Evolutionary conservation across 2,888 invertebrate species (phyloP), one percentile per base, ranked within the genome.

Genomic region (Nowickia ferox): DNA sequence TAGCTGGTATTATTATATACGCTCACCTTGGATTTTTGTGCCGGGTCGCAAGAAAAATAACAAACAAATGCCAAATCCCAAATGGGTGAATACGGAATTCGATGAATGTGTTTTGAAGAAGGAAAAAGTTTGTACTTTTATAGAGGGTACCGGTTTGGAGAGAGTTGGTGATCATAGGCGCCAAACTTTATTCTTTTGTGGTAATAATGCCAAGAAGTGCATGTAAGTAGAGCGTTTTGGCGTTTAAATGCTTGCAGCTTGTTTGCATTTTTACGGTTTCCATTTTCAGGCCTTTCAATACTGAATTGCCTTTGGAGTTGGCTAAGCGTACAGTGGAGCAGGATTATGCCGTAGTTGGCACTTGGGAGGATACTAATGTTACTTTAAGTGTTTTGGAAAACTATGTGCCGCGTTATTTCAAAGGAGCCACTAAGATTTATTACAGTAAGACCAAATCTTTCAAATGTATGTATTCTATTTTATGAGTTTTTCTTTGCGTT

Each of bases 1-100:
- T 90, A 97, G 97, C 9, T 97, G 97, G 97, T 97, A 97, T 92
- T 97, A 97, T 93, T 97, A 97, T 92, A 96, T 97, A 30, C 93
- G 97, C 68, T 97, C 97, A 0, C 97, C 97, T 0, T 97, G 97
- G 97, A 96, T 97, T 92, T 97, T 97, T 92, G 97, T 97, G 38
- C 97, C 97, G 3, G 89, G 97, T 92, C 94, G 97, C 89, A 97
- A 97, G 90, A 95, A 96, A 87, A 77, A 3, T 4, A 91, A 92
- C 63, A 88, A 86, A 11, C 22, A 89, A 87, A 92, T 97, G 88
- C 97, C 97, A 0, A 96, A 97, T 92, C 96, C 97, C 0, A 94
- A 95, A 74, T 97, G 97, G 97, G 93, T 97, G 13, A 97, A 96
- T 90, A 97, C 96, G 95, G 97, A 97, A 91, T 97, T 96, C 90